These are phyloP conservation scores for Julus scandinavius DNA, from an alignment of 2,888 invertebrate species.

Conservation along the genomic window DNA sequence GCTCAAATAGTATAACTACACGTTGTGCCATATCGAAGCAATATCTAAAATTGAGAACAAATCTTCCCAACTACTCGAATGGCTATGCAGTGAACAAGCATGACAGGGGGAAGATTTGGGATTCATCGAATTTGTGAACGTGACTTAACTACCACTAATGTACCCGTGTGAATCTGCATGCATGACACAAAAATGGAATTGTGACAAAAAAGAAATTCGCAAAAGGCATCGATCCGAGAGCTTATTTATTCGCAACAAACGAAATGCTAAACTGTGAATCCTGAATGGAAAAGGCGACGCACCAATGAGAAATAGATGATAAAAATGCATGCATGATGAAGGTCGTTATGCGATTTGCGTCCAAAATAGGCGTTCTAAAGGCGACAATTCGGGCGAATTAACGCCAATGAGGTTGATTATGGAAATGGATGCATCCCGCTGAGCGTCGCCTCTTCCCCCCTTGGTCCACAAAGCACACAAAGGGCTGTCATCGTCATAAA, in stretches of 20 bases:
- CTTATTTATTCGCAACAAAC: not conserved
- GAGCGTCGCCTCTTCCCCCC: not conserved
- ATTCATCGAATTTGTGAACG: not conserved
- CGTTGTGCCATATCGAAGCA: not conserved
- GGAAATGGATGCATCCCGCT: slow-evolving; percentile 54
- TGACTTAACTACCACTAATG: not conserved
- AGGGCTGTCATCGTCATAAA: not conserved
- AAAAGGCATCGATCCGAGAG: not conserved
- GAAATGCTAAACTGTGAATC: not conserved
- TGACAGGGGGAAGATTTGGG: not conserved
- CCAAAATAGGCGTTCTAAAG: slow-evolving; percentile 23
- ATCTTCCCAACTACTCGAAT: too few species aligned
- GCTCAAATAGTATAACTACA: not conserved
- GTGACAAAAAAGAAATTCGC: not conserved
- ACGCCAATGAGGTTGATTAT: slow-evolving; percentile 52
- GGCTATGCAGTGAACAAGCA: not conserved
- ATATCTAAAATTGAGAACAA: too few species aligned
- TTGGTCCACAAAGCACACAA: not conserved
- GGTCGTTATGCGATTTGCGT: slow-evolving; percentile 46
- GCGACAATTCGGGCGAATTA: slow-evolving; percentile 42
- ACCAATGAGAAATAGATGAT: slow-evolving; percentile 6
- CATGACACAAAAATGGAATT: not conserved
- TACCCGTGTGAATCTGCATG: not conserved
- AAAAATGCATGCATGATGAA: slow-evolving; percentile 3
- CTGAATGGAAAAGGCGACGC: not conserved